Evolutionary conservation across 2,113 vertebrate genomes (phyloP), one percentile per base, ranked within the genome.

Genomic region (Haemorhous mexicanus): DNA sequence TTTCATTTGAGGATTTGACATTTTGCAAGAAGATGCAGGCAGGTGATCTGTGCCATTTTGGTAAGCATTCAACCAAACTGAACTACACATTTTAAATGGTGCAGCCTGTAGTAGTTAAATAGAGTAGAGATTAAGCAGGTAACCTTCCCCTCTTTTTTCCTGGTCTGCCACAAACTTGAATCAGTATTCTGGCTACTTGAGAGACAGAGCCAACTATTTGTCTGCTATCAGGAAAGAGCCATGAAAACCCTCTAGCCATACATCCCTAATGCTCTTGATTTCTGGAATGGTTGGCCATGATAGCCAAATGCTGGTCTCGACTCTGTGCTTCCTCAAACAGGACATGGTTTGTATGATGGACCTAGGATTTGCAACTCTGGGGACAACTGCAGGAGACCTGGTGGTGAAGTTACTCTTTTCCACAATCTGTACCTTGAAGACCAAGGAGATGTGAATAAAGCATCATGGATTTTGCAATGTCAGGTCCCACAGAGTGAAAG

Each of bases 341-440:
- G 26, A 22, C 0, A 2, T 10, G 28, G 23, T 76, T 30, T 18
- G 8, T 55, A 35, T 0, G 0, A 41, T 7, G 37, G 13, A 52
- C 7, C 24, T 24, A 81, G 35, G 30, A 8, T n/a, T 59, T 81
- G 50, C 56, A 77, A 3, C 11, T 9, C 10, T 28, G 47, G 12
- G 30, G 13, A 10, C 4, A 30, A 9, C 37, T 79, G 41, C 1
- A 0, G 2, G 30, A 86, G 35, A 77, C 18, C 19, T 81, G 58
- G 18, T 69, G 53, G 17, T 52, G 37, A 74, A 52, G 5, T 64
- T 44, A 26, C 0, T 4, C 1, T 88, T 94, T 90, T 41, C 62
- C 37, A 46, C 26, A 30, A 28, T 53, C 19, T 67, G 9, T 72
- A 32, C 17, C 18, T 78, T 46, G 33, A 86, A 56, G 26, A 68